Evolutionary conservation across 2,888 invertebrate genomes (phyloP).

Genomic region (Caenorhabditis uteleia): DNA sequence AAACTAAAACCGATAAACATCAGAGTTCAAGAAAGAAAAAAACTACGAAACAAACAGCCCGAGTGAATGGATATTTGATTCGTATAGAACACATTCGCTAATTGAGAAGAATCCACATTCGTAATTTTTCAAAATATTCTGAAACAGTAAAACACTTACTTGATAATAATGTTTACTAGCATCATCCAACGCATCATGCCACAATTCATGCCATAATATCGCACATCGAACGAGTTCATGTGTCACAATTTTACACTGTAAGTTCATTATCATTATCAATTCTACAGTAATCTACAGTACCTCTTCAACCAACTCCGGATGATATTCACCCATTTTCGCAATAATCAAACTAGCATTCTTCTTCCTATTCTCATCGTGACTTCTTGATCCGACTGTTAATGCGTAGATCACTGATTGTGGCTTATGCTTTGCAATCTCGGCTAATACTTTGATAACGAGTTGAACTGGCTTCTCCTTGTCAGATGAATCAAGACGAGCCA

Average conservation of each 20-base stretch:
- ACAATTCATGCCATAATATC: constrained; percentile 98
- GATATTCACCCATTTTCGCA: constrained; percentile 93
- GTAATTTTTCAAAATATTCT: constrained; percentile 1
- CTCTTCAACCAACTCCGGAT: constrained; percentile 87
- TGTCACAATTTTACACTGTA: constrained; percentile 74
- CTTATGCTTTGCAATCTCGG: constrained; percentile 93
- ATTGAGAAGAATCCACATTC: too few species aligned
- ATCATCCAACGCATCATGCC: constrained; percentile 88
- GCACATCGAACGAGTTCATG: constrained; percentile 89
- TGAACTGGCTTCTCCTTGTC: constrained; percentile 81
- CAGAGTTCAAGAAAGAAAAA: too few species aligned
- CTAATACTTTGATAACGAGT: constrained; percentile 80
- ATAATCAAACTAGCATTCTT: constrained; percentile 92
- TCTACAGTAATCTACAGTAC: constrained; percentile 74
- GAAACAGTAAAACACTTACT: constrained; percentile 70
- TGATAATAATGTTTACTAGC: constrained; percentile 82
- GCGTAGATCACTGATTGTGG: constrained; percentile 95
- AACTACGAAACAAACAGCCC: too few species aligned
- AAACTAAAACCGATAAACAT: background rate
- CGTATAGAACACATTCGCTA: too few species aligned
- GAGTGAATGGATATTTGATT: too few species aligned
- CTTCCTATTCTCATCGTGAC: constrained; percentile 83
- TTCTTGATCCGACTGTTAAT: constrained; percentile 93
- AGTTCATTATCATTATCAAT: constrained; percentile 79
- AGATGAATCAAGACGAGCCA: constrained; percentile 94